Percentiles rank a stretch among this genome's conserved stretches.
These are phyloP conservation scores for Rhinatrema bivittatum DNA, from an alignment of 2,797 vertebrate genomes.

Conservation along the genomic window DNA sequence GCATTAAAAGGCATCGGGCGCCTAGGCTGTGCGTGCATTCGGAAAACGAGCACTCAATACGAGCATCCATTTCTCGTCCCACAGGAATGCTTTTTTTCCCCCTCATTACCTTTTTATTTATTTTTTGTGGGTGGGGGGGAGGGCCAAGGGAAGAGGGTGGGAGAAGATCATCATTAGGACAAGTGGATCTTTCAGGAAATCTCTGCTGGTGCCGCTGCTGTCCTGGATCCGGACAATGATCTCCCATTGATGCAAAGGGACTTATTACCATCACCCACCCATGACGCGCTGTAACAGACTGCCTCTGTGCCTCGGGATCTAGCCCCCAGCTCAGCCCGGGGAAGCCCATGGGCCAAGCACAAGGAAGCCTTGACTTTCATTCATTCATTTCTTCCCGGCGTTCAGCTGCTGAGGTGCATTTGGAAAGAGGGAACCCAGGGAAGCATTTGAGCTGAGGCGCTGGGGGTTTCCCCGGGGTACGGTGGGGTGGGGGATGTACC, in stretches of 20 bases:
- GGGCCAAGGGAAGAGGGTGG: no score
- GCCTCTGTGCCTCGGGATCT: slow-evolving; percentile 80
- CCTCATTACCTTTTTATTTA: no score
- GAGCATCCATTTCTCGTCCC: no score
- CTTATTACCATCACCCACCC: slow-evolving; percentile 61
- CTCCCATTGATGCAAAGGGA: slow-evolving; percentile 67
- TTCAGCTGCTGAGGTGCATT: neutral
- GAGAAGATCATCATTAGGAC: no score
- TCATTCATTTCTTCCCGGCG: neutral
- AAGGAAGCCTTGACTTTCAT: slow-evolving; percentile 69
- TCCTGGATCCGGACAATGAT: slow-evolving; percentile 43
- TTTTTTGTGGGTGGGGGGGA: no score
- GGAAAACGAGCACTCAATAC: no score
- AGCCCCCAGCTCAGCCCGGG: slow-evolving; percentile 68
- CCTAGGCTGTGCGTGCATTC: no score
- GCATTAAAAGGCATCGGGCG: no score
- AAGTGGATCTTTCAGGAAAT: neutral
- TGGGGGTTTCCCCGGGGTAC: no score
- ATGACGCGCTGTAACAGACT: slow-evolving; percentile 63
- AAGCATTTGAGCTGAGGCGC: neutral
- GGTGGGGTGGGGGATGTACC: no score
- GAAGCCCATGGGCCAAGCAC: slow-evolving; percentile 80
- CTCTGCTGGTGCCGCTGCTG: slow-evolving; percentile 31
- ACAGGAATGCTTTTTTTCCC: no score
- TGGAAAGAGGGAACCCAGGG: neutral